Percentiles rank a stretch among this genome's conserved stretches.
These are phyloP conservation scores for Phragmatobia fuliginosa DNA, from an alignment of 2,888 invertebrate species.

Conservation along the genomic window DNA sequence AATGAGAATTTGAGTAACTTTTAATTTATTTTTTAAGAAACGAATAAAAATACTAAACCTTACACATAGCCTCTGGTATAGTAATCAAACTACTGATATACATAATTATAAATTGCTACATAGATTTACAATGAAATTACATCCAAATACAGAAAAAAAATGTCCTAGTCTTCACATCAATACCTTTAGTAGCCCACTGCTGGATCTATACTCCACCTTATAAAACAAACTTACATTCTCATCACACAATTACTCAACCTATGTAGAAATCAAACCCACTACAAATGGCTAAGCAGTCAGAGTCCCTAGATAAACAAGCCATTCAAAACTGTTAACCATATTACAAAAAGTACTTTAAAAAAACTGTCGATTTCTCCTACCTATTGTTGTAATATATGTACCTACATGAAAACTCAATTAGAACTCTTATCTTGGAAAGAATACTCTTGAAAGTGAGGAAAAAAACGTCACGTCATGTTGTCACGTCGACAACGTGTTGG, in stretches of 20 bases:
- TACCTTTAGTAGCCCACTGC: too few species aligned
- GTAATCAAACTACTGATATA: neutral
- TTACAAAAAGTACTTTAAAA: conserved; percentile 15
- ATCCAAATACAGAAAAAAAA: too few species aligned
- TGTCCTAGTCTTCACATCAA: too few species aligned
- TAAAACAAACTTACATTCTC: too few species aligned
- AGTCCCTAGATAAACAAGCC: neutral
- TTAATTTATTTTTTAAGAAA: neutral
- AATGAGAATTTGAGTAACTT: neutral
- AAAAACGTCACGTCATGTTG: conserved; percentile 54
- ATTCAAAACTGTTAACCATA: neutral
- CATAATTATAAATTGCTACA: too few species aligned
- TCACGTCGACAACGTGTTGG: conserved; percentile 56
- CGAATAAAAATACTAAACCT: neutral
- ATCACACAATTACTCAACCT: too few species aligned
- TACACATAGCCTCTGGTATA: neutral
- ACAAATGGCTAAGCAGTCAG: neutral
- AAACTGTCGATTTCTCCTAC: conserved; percentile 34
- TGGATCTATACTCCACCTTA: too few species aligned
- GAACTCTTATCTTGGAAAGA: conserved; percentile 44
- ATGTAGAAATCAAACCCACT: too few species aligned
- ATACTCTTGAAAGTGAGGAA: conserved; percentile 52
- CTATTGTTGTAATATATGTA: conserved; percentile 28
- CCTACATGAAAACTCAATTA: conserved; percentile 56
- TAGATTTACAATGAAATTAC: too few species aligned